Percentiles rank a stretch among this genome's conserved stretches.
phyloP scores from a whole-genome alignment of 2,888 invertebrate species.

The Uropetala carovei region DNA sequence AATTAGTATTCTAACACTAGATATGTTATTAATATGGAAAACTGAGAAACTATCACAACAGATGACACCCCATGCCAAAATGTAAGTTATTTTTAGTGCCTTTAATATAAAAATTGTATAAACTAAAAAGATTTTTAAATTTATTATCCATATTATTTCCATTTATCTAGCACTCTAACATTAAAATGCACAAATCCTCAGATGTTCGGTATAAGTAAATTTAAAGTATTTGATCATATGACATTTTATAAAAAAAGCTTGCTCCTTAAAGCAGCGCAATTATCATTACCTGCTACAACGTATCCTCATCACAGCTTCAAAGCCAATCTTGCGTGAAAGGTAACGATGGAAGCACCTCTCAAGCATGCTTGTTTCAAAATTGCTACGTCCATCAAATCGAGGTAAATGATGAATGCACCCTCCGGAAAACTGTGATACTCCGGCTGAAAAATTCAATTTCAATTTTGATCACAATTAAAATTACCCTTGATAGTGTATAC shows the following conservation, averaged over 20 bases:
- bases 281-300: slow-evolving; percentile 87
- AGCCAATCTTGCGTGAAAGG: slow-evolving; percentile 96
- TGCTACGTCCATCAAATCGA: slow-evolving; percentile 85
- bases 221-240: not conserved
- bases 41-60: too few species aligned
- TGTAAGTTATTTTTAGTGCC: too few species aligned
- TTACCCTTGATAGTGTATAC: too few species aligned
- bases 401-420: slow-evolving; percentile 96
- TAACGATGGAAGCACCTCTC: slow-evolving; percentile 89
- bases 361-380: slow-evolving; percentile 85
- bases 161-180: too few species aligned
- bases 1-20: too few species aligned
- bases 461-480: too few species aligned
- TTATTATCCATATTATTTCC: too few species aligned
- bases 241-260: not conserved
- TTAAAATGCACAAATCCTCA: not conserved
- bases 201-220: slow-evolving; percentile 52
- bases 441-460: slow-evolving; percentile 77
- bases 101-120: too few species aligned
- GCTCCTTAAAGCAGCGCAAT: not conserved
- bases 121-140: too few species aligned
- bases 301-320: slow-evolving; percentile 98
- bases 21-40: too few species aligned
- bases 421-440: slow-evolving; percentile 96
- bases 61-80: too few species aligned